phyloP scores from a whole-genome alignment of 2,797 vertebrate genomes.

The Trichosurus vulpecula region DNA sequence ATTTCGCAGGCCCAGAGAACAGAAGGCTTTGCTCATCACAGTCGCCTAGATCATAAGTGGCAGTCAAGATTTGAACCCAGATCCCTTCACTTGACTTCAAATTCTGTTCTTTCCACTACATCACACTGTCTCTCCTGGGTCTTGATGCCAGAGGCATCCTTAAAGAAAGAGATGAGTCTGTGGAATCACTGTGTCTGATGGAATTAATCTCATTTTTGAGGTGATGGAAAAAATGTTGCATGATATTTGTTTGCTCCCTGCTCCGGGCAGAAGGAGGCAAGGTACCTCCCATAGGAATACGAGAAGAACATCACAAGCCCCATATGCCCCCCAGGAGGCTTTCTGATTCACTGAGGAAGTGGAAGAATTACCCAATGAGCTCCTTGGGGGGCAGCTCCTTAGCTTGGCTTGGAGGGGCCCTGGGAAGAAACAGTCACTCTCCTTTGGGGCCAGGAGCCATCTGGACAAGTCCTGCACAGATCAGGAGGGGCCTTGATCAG shows the following conservation, averaged over 20 bases:
- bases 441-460: background rate
- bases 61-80: background rate
- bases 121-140: background rate
- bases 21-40: background rate
- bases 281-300: background rate
- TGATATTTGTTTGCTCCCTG: background rate
- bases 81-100: background rate
- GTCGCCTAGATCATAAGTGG: background rate
- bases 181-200: background rate
- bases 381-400: background rate
- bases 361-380: background rate
- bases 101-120: slow-evolving; percentile 66
- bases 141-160: background rate
- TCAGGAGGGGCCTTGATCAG: no score
- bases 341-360: background rate
- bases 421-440: background rate
- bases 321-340: background rate
- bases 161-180: background rate
- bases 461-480: background rate
- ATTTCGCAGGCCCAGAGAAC: background rate
- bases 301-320: background rate
- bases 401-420: background rate
- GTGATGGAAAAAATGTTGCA: background rate
- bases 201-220: background rate
- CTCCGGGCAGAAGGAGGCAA: background rate